A percentile compares a stretch with the other conserved stretches of the same genome.
These are phyloP conservation scores for Callimorpha dominula DNA, from an alignment of 2,888 invertebrate genomes.

Conservation along the genomic window DNA sequence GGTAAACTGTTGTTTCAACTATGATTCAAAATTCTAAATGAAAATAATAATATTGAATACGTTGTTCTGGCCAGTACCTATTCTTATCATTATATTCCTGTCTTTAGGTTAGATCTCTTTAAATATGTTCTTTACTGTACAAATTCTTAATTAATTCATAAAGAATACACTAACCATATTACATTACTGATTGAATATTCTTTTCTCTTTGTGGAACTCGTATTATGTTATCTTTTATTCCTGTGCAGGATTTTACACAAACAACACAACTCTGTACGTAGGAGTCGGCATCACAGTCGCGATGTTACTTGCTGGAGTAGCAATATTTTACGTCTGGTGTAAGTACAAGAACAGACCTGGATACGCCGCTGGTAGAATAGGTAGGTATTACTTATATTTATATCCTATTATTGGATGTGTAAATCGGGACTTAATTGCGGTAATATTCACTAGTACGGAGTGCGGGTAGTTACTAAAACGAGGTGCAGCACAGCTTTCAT, in stretches of 20 bases:
- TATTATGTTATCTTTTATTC: not conserved
- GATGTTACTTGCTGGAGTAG: constrained; percentile 71
- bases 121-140: not conserved
- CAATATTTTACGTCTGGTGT: constrained; percentile 77
- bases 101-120: not conserved
- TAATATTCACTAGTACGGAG: not conserved
- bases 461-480: not conserved
- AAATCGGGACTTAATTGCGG: not conserved
- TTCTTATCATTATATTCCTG: not conserved
- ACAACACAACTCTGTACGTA: constrained; percentile 73
- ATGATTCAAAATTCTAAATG: not conserved
- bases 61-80: not conserved
- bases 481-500: not conserved
- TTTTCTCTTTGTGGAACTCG: too few relatives aligned
- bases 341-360: constrained; percentile 69
- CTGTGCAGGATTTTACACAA: constrained; percentile 67
- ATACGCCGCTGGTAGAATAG: constrained; percentile 73
- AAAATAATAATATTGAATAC: not conserved
- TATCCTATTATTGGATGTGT: not conserved
- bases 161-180: not conserved
- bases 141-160: not conserved
- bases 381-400: constrained; percentile 49
- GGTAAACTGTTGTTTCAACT: not conserved
- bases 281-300: constrained; percentile 77
- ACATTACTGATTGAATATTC: not conserved